Evolutionary conservation across 2,888 invertebrate species (phyloP).

Genomic region (Orthosia incerta): DNA sequence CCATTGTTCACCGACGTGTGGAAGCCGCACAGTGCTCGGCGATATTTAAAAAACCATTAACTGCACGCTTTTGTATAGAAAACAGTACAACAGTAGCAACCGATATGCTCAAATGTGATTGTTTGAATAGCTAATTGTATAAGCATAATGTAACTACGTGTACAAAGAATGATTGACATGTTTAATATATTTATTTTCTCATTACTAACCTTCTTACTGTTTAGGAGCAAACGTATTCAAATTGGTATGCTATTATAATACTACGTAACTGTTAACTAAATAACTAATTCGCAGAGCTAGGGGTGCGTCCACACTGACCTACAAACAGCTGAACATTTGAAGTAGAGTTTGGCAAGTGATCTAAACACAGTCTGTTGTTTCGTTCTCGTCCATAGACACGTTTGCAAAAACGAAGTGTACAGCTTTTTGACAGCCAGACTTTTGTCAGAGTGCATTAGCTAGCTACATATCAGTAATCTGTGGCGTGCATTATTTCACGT

Average conservation of each 20-base stretch:
- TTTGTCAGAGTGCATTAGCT: too few relatives aligned
- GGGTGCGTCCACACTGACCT: background rate
- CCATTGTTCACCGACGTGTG: conserved; percentile 89
- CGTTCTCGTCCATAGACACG: background rate
- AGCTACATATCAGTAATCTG: too few relatives aligned
- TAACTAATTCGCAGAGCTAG: background rate
- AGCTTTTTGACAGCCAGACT: too few relatives aligned
- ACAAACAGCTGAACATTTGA: conserved; percentile 11
- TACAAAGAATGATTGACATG: conserved; percentile 38
- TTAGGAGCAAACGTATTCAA: background rate
- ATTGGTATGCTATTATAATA: background rate
- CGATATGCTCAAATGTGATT: conserved; percentile 67
- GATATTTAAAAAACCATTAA: conserved; percentile 91
- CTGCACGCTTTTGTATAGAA: conserved; percentile 86
- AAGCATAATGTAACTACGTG: conserved; percentile 41
- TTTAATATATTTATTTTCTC: conserved; percentile 41
- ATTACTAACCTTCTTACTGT: conserved; percentile 6
- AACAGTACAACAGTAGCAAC: conserved; percentile 68
- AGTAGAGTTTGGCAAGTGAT: background rate
- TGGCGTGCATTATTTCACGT: too few relatives aligned
- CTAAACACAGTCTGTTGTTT: background rate
- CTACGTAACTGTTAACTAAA: background rate
- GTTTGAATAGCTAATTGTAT: conserved; percentile 65
- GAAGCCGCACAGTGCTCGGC: conserved; percentile 85
- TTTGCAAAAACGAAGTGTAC: background rate